Evolutionary conservation across 2,113 vertebrate species (phyloP), one percentile per base, ranked within the genome.

Genomic region (Rynchops niger): DNA sequence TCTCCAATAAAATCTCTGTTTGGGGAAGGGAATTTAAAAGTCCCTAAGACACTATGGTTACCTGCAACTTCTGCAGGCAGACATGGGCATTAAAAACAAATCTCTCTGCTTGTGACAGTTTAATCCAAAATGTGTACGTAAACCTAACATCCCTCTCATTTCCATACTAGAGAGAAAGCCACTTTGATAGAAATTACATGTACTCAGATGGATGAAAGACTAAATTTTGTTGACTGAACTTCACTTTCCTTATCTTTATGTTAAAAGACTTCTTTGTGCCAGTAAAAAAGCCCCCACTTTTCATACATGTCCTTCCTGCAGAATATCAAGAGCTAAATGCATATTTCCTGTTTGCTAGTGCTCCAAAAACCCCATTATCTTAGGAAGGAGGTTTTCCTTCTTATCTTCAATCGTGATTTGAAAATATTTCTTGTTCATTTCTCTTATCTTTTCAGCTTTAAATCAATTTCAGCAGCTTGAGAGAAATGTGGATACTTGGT

Each of bases 371-470:
- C 6, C 21, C 30, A 43, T 84, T 63, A 49, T n/a, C 25, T 89
- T 50, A 36, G 36, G 26, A 62, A 92, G 5, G 13, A 34, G 0
- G 26, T 29, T 73, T 93, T 25, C n/a, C 18, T 83, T 56, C 62
- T 92, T 71, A 81, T 61, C 73, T 79, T 85, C 34, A 49, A 8
- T 14, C 53, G 13, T 23, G 11, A 72, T 72, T 95, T 84, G 36
- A 92, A 94, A 94, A 87, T 74, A 91, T 76, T 84, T 93, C 43
- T 66, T 66, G 58, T 16, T 26, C 23, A 11, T 66, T 88, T 90
- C 43, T 92, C 15, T 89, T 93, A 94, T 69, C 77, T 86, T 84
- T 91, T 43, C 72, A 66, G 80, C 55, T 89, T 87, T 86, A 93
- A 94, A 86, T 87, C 40, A 69, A 85, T 84, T 88, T 82, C 62